Evolutionary conservation across 1,140 invertebrate genomes (phyloP), one percentile per base, ranked within the genome.

Genomic region (Cyrtorhinus lividipennis): DNA sequence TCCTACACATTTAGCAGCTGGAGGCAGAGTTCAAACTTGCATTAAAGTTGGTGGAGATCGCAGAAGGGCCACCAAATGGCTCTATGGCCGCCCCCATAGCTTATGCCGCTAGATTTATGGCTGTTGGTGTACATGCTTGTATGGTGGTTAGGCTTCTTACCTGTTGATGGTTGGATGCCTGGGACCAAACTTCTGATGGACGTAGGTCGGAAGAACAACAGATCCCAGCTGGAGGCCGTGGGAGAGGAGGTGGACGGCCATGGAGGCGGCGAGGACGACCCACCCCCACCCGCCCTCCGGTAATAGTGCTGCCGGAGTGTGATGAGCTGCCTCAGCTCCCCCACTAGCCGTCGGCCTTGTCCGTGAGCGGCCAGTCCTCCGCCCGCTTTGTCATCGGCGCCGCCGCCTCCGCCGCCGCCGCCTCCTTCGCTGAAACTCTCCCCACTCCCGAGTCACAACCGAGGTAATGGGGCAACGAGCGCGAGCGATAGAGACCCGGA

Each of bases 221-320:
- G 73, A 75, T 12, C 78, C 78, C 0, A 76, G 74, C 44, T 85
- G 80, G 13, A 84, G 70, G 2, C 84, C 85, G 62, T 83, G 81
- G 8, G 79, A 76, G 15, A 86, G 68, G 12, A 83, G 71, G 66
- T 85, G 79, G 1, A 83, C 80, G 1, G 80, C 63, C 2, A 84
- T 70, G n/a, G 78, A 80, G 25, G 79, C 79, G 1, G 77, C 69
- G 0, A 83, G 70, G 22, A 87, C 78, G 10, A 85, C 74, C 83
- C 83, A 87, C 10, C 85, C 84, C 85, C 85, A 87, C 0, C 83
- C 83, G 18, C 83, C 84, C 68, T 87, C 85, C 0, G 84, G 66
- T 86, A 87, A 68, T 85, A 86, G 66, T 87, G 83, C 67, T 83
- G 80, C 62, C 79, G 81, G 2, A 85, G 73, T 1, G 83, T 84